Base-by-base conservation (phyloP, 2,888 invertebrate species). In the Phalangium opilio region DNA sequence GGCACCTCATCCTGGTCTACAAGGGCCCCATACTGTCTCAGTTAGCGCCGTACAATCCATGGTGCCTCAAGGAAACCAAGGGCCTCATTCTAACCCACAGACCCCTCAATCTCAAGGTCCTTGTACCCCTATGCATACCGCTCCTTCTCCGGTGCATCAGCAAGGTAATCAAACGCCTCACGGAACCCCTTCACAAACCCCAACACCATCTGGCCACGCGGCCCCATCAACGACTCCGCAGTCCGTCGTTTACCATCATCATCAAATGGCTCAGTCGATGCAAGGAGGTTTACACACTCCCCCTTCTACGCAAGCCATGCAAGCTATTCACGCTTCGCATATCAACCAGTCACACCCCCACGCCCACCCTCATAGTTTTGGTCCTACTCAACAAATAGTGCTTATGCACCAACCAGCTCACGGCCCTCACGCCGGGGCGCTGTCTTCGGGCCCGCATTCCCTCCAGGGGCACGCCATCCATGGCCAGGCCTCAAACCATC, bases 121-220 rank as follows among this genome's bases (percentile, higher is more conserved):
- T 11, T 15, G 38, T 4, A 38, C 38, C 10, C 47, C 44, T 32
- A 39, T 52, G 15, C 52, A 52, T 38, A 48, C 51, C 15, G 52
- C 52, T 18, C 52, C 52, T 19, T 52, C 52, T 27, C 52, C 52
- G 19, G 52, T 52, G 15, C 52, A 52, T 36, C 52, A 52, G n/a
- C 50, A 47, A 11, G 50, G 50, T 4, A 44, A 47, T 40, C 15
- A 14, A 15, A 14, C 15, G 8, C 7, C 43, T 12, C 43, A 42
- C 15, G 41, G 38, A 1, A 43, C 36, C 1, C 52, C 49, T 39
- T 50, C 49, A 12, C 50, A 50, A 21, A 49, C 52, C 3, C 52
- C 50, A 2, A 52, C 52, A 4, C 52, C 52, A 2, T 50, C 50
- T n/a, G 52, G 52, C 5, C 52, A 52, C 14, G 48, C 44, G 2